Conservation (phyloP, 2,888 invertebrate genomes). For the Norana najaformis region DNA sequence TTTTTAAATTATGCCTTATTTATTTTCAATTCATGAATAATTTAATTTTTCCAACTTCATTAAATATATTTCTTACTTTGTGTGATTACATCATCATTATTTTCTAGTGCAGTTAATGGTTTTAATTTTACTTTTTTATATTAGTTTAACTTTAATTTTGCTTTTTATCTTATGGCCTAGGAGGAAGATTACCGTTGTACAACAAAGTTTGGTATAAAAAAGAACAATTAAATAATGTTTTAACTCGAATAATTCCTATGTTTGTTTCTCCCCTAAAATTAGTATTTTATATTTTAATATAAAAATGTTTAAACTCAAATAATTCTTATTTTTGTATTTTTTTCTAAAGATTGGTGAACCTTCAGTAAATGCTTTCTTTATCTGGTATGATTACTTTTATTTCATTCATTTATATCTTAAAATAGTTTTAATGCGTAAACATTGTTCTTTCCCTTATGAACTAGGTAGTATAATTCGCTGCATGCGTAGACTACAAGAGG, state of each 20-base stretch:
- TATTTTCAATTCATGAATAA: neutral
- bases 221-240: neutral
- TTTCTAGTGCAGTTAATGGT: neutral
- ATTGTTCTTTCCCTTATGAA: neutral
- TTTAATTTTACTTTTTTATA: neutral
- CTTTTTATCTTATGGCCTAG: neutral
- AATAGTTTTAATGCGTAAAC: too few relatives aligned
- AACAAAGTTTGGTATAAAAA: neutral
- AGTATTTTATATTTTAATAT: too few relatives aligned
- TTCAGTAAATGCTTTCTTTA: neutral
- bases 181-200: neutral
- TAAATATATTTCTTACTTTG: neutral
- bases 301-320: too few relatives aligned
- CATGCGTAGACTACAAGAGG: conserved; percentile 93
- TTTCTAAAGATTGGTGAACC: neutral
- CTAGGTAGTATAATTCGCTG: conserved; percentile 81
- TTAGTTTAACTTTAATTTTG: neutral
- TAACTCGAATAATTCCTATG: neutral
- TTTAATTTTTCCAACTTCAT: neutral
- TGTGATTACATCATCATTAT: neutral
- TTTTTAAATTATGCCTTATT: neutral
- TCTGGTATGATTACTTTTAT: neutral
- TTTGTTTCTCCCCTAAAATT: too few relatives aligned
- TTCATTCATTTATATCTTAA: neutral
- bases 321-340: neutral